Conservation (phyloP, 35 echinoderm and acorn worm species). For the Lytechinus pictus region DNA sequence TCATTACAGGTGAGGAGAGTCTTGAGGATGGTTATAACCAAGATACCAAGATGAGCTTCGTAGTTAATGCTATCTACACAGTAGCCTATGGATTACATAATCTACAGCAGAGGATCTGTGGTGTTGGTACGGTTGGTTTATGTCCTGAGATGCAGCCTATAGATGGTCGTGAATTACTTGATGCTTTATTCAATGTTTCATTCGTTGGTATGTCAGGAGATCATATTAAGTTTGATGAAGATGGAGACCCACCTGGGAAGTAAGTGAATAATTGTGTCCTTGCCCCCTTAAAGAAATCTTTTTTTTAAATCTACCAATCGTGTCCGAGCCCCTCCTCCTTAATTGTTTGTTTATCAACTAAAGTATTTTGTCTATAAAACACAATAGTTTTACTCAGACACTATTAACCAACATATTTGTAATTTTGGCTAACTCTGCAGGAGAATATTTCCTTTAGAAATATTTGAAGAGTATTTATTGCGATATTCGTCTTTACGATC, state of each 20-base stretch:
- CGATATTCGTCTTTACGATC: no score
- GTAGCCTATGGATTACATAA: constrained; percentile 85
- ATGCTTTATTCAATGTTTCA: constrained; percentile 79
- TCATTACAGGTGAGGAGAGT: constrained; percentile 66
- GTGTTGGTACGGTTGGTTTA: constrained; percentile 47
- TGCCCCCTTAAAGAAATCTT: no score
- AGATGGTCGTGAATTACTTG: constrained; percentile 68
- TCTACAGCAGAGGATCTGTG: constrained; percentile 71
- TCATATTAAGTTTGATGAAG: constrained; percentile 79
- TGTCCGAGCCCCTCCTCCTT: no score
- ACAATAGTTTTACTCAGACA: no score
- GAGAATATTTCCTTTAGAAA: no score
- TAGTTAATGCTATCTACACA: constrained; percentile 94
- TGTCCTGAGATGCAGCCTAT: constrained; percentile 82
- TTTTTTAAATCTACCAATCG: no score
- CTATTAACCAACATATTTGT: no score
- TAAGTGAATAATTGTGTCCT: not conserved
- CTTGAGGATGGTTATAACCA: constrained; percentile 75
- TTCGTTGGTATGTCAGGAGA: constrained; percentile 74
- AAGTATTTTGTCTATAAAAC: no score
- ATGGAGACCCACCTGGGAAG: constrained; percentile 91
- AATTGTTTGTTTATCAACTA: no score
- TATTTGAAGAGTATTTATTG: no score
- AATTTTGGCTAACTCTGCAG: no score
- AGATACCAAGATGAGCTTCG: constrained; percentile 98